These are phyloP conservation scores for Neria commutata DNA, from an alignment of 2,888 invertebrate species.

Conservation along the genomic window DNA sequence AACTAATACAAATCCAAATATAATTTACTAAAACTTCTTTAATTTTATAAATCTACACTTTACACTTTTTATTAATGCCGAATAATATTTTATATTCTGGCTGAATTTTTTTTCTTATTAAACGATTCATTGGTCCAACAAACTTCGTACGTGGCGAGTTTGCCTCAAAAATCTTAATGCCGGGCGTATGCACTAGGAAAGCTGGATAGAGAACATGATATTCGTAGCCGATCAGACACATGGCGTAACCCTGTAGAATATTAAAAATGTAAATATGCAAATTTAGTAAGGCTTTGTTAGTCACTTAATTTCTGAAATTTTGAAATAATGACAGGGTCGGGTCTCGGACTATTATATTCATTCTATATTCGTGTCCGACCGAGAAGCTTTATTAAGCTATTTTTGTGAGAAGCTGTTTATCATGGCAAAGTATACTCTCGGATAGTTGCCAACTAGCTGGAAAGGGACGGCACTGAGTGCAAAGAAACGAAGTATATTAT, in stretches of 20 bases:
- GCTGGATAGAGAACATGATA: constrained; percentile 88
- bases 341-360: too few species aligned
- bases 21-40: too few species aligned
- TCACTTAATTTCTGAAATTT: neutral
- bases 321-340: neutral
- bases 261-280: neutral
- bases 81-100: constrained; percentile 81
- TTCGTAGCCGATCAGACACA: constrained; percentile 87
- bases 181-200: constrained; percentile 86
- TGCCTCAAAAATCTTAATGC: constrained; percentile 78
- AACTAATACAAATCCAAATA: too few species aligned
- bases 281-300: neutral
- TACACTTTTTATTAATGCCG: constrained; percentile 69
- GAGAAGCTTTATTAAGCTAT: too few species aligned
- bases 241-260: constrained; percentile 75
- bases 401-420: too few species aligned
- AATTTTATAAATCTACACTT: too few species aligned
- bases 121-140: constrained; percentile 63
- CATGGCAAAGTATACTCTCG: too few species aligned
- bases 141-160: constrained; percentile 70
- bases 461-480: too few species aligned
- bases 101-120: constrained; percentile 73
- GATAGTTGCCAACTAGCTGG: too few species aligned
- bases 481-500: too few species aligned
- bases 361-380: too few species aligned